phyloP scores from a whole-genome alignment of 2,888 invertebrate genomes.

The Latrodectus elegans region DNA sequence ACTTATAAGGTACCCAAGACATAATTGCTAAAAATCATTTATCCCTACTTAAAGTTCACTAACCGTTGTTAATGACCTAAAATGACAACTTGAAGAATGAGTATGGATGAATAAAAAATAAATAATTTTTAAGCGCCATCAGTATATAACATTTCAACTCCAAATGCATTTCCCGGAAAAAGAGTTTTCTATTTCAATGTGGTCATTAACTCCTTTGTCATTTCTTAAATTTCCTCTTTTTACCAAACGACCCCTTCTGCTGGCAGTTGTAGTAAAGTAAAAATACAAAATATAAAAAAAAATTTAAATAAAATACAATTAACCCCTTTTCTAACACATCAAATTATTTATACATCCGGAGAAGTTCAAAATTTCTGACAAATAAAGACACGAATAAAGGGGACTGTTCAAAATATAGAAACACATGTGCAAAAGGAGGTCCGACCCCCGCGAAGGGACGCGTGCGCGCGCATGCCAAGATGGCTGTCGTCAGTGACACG shows the following conservation, averaged over 20 bases:
- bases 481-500: conserved; percentile 19
- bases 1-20: no score
- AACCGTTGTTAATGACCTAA: conserved; percentile 7
- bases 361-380: background rate
- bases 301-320: conserved; percentile 16
- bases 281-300: background rate
- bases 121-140: background rate
- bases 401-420: conserved; percentile 11
- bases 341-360: conserved; percentile 50
- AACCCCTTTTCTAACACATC: conserved; percentile 4
- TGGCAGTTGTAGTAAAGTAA: background rate
- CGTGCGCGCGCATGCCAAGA: conserved; percentile 46
- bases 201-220: background rate
- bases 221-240: background rate
- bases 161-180: conserved; percentile 33
- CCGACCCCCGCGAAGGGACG: conserved; percentile 48
- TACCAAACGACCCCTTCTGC: background rate
- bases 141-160: background rate
- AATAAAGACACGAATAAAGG: background rate
- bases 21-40: no score
- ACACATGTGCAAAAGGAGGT: conserved; percentile 54
- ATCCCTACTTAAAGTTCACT: conserved; percentile 6
- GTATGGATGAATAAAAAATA: no score
- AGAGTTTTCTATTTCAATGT: conserved; percentile 29
- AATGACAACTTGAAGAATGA: no score